Evolutionary conservation across 2,888 invertebrate genomes (phyloP), one percentile per base, ranked within the genome.

Genomic region (Panopea generosa): DNA sequence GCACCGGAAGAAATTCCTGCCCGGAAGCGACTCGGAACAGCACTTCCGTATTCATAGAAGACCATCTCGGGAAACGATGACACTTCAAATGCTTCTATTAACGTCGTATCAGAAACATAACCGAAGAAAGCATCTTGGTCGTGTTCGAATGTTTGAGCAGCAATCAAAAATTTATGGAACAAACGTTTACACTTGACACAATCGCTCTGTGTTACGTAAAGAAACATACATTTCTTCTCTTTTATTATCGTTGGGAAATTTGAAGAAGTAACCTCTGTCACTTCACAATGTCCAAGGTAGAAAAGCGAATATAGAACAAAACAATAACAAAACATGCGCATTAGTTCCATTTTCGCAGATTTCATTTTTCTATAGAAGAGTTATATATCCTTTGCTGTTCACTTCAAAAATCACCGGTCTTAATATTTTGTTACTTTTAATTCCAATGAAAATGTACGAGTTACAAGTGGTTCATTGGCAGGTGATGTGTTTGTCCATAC

Each of bases 51-150:
- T 43, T 81, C 76, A 47, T 78, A 83, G 52, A 71, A 81, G 14
- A 81, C 69, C 9, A 83, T 66, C 2, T 68, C 66, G 16, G 83
- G 83, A 49, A 77, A 81, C 47, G 53, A 26, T 20, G 66, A 74
- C 14, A 81, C 55, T 11, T 76, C 76, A 26, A 77, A 78, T 20
- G 52, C 59, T 22, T 74, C 53, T 0, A 81, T 55, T 14, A 87
- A 67, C 9, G 38, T 56, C 38, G 56, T 18, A 53, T 87, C 86
- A 9, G 69, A 57, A 1, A 84, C 78, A 11, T 72, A 53, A 9
- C 79, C 84, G 68, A 88, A 88, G 50, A 82, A 70, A 20, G 86
- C 82, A 18, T 85, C 83, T n/a, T 76, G 65, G 38, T 85, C 85
- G 16, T 76, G 63, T 7, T 70, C 70, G 60, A 88, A 88, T 0